Base-by-base conservation (phyloP, 1,140 invertebrate genomes). In the Macrosteles quadrilineatus region DNA sequence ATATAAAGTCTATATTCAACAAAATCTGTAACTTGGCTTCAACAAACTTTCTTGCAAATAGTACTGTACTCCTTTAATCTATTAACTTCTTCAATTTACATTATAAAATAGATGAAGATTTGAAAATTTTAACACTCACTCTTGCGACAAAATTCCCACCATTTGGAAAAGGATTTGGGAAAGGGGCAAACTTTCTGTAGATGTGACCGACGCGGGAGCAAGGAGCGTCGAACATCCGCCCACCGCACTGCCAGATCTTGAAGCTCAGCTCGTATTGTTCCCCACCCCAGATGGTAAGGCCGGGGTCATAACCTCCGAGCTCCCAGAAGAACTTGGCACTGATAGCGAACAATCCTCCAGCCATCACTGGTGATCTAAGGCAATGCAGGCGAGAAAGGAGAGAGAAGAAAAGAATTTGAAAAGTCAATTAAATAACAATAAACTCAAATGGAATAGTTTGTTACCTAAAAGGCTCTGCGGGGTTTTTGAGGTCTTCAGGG, bases 221-320 rank as follows among this genome's bases (percentile, higher is more conserved):
- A 9, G 96, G 96, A 55, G 79, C 88, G 83, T 82, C 97, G 85
- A 84, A 89, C 84, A 88, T 94, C 87, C 91, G 96, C 84, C 97
- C 97, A 89, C 85, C 97, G 75, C 91, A 92, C 78, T 92, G 91
- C 90, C 90, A 92, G 67, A 97, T 94, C 78, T 97, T 85, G 78
- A 99, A 98, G n/a, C 94, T 96, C 85, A 98, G 95, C 83, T 99
- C 97, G 45, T 98, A 84, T 83, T 98, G 98, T 83, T 98, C 97
- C 4, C 96, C 97, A 36, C 97, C 97, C 97, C 97, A 99, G 82
- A 90, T 92, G 75, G 92, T 96, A 77, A 99, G 86, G 2, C 90
- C 90, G 50, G 89, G 89, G 83, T 98, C 97, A 80, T 98, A 98
- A 36, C 93, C 92, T 19, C 97, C 97, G 74, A 97, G 86, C 80